Evolutionary conservation across 2,888 invertebrate species (phyloP).

Genomic region (Cryptocheilus praepositus): DNA sequence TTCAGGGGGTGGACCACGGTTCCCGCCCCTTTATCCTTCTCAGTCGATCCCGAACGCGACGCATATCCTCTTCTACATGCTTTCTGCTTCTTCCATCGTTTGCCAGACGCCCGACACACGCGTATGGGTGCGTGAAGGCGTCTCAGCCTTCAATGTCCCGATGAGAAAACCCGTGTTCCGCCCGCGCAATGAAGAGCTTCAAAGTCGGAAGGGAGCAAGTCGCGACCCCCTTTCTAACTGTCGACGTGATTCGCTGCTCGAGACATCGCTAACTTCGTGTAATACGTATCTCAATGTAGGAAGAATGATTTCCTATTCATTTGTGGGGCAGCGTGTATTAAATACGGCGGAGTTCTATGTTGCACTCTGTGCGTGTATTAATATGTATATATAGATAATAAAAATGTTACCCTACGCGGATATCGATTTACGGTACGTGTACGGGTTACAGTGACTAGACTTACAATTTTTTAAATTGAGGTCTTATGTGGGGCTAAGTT

Average conservation of each 20-base stretch:
- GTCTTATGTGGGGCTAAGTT: too few relatives aligned
- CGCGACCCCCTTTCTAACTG: neutral
- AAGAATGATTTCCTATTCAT: too few relatives aligned
- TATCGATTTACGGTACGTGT: too few relatives aligned
- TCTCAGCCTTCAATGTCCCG: conserved; percentile 1
- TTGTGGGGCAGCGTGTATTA: too few relatives aligned
- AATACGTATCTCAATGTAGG: too few relatives aligned
- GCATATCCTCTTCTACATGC: conserved; percentile 27
- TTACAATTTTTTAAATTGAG: too few relatives aligned
- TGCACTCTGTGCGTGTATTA: too few relatives aligned
- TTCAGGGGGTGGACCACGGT: conserved; percentile 54
- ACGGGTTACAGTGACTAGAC: too few relatives aligned
- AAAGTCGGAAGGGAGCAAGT: conserved; percentile 34
- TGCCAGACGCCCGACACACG: neutral
- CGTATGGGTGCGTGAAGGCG: conserved; percentile 14
- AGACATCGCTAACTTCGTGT: too few relatives aligned
- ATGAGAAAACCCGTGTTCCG: conserved; percentile 15
- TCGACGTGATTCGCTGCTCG: neutral
- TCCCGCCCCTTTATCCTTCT: conserved; percentile 33
- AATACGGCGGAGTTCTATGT: too few relatives aligned
- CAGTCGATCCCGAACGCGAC: conserved; percentile 13
- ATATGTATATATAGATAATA: too few relatives aligned
- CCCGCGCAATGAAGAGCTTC: conserved; percentile 53
- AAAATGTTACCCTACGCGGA: too few relatives aligned
- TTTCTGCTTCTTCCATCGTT: conserved; percentile 6